A percentile compares a stretch with the other conserved stretches of the same genome.
phyloP scores from a whole-genome alignment of 2,797 vertebrate genomes.

The Gallinago stenura region DNA sequence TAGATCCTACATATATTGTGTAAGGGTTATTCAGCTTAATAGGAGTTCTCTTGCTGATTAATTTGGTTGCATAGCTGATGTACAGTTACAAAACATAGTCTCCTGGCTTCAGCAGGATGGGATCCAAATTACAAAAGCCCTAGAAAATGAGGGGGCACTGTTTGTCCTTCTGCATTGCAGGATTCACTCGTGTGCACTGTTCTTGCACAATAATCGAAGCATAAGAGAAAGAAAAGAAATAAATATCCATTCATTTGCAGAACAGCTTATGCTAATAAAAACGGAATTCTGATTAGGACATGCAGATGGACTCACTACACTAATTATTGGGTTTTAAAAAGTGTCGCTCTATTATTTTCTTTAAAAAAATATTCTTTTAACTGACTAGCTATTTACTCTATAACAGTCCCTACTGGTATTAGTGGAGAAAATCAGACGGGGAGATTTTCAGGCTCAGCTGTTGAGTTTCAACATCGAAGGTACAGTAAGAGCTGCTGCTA shows the following conservation, averaged over 20 bases:
- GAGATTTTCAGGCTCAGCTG: background rate
- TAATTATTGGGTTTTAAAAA: background rate
- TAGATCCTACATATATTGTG: fast-evolving
- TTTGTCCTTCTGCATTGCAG: background rate
- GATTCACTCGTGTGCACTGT: background rate
- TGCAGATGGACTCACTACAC: background rate
- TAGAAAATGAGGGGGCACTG: background rate
- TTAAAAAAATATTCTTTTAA: background rate
- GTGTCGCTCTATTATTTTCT: background rate
- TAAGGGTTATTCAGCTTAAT: background rate
- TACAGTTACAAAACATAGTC: background rate
- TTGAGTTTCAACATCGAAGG: background rate
- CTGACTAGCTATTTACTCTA: background rate
- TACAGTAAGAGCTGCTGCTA: background rate
- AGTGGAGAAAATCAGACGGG: background rate
- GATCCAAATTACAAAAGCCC: background rate
- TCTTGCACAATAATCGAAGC: background rate
- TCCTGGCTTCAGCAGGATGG: background rate
- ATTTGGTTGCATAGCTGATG: background rate
- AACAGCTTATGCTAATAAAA: background rate
- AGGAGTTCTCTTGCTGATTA: background rate
- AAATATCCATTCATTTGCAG: background rate
- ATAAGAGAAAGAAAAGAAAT: background rate
- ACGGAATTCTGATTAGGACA: background rate
- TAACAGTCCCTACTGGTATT: background rate